A percentile compares a stretch with the other conserved stretches of the same genome.
phyloP scores from a whole-genome alignment of 1,140 invertebrate genomes.

The Diorhabda elongata region DNA sequence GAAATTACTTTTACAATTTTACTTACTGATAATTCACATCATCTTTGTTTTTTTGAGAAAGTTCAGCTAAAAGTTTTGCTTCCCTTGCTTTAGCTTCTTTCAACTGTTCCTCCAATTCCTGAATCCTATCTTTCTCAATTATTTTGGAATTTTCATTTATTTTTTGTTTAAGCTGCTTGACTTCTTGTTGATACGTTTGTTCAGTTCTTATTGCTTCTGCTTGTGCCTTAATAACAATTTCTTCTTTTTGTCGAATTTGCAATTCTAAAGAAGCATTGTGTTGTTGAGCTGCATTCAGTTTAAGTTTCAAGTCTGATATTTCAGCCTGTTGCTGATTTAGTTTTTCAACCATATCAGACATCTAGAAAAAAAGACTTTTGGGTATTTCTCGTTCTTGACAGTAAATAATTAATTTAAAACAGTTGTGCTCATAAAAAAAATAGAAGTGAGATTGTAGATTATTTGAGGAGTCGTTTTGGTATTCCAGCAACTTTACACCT shows the following conservation, averaged over 20 bases:
- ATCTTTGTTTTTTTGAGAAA: constrained; percentile 24
- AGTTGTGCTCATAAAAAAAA: too few species aligned
- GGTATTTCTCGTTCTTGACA: too few species aligned
- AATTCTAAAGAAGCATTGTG: constrained; percentile 29
- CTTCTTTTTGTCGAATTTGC: constrained; percentile 31
- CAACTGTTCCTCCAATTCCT: constrained; percentile 28
- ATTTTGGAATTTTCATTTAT: constrained; percentile 26
- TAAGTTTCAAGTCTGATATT: constrained; percentile 25
- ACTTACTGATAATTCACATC: constrained; percentile 24
- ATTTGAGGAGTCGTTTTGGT: too few species aligned
- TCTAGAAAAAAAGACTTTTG: not conserved
- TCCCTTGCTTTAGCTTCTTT: constrained; percentile 29
- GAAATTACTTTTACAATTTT: not conserved
- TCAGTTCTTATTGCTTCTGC: constrained; percentile 30
- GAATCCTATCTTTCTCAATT: constrained; percentile 24
- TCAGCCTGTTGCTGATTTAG: constrained; percentile 22
- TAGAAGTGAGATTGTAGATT: too few species aligned
- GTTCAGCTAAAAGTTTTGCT: constrained; percentile 20
- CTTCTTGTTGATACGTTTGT: constrained; percentile 27
- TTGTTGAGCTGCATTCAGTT: constrained; percentile 30
- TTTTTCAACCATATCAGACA: constrained; percentile 21
- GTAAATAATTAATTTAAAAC: too few species aligned
- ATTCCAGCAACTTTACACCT: too few species aligned
- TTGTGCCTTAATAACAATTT: constrained; percentile 32
- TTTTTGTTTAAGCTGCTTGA: constrained; percentile 31